Evolutionary conservation across 2,797 vertebrate genomes (phyloP), one percentile per base, ranked within the genome.

Genomic region (Neosalanx taihuensis): DNA sequence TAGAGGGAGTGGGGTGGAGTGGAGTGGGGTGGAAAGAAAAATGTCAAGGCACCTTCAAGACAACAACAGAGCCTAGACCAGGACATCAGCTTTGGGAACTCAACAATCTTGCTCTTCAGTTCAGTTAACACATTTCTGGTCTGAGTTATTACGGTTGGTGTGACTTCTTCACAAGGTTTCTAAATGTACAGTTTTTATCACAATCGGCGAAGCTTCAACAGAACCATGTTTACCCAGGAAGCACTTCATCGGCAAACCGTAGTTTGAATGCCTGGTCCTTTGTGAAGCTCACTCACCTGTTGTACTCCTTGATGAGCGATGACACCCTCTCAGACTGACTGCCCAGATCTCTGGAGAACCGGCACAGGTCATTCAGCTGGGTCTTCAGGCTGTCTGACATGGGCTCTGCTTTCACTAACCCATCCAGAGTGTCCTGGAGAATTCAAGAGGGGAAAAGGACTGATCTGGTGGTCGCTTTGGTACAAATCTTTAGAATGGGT

Each of bases 251-350:
- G 0, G 51, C 51, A 53, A n/a, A 53, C 17, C 15, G n/a, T 15
- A 53, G 51, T 56, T 56, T 56, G 51, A n/a, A 3, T 56, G 17
- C 6, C 51, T n/a, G 51, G 51, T 56, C 17, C 26, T 15, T 59
- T 29, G 6, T 49, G 23, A n/a, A 20, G 17, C 15, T 6, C 2
- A 41, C 57, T 57, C 82, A 98, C 98, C 97, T 95, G 88, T 99
- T 98, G 83, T 98, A 98, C 60, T 98, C 97, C 75, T 97, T 99
- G 83, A 99, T 98, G 74, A 97, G 89, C 46, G 91, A 89, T 61
- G 97, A 99, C 64, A 99, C 96, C 85, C 93, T 95, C 20, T 93
- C 92, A 58, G 97, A 98, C 78, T 96, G 93, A 31, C 85, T 76
- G 30, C 92, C 95, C 80, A 99, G 89, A 81, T 99, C 98, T 90